phyloP scores from a whole-genome alignment of 2,888 invertebrate species.

The Toxonevra muliebris region DNA sequence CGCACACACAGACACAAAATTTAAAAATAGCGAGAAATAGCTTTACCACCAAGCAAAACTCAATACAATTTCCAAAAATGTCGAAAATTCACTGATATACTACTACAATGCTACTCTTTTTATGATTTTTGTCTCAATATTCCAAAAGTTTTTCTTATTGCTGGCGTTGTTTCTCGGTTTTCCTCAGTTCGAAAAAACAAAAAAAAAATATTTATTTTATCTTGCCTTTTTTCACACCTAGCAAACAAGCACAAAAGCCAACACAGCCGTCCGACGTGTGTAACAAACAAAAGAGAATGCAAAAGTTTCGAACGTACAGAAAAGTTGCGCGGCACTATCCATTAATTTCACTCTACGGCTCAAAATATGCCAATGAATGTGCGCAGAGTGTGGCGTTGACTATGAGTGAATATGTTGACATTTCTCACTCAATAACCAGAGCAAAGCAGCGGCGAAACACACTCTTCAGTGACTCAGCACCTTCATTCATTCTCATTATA shows the following conservation, averaged over 20 bases:
- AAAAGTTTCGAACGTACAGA: slow-evolving; percentile 38
- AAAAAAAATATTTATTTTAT: slow-evolving; percentile 11
- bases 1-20: not conserved
- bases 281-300: slow-evolving; percentile 40
- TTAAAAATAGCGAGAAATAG: slow-evolving; percentile 21
- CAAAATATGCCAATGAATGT: slow-evolving; percentile 36
- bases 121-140: too few relatives aligned
- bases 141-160: too few relatives aligned
- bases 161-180: too few relatives aligned
- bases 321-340: slow-evolving; percentile 25
- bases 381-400: slow-evolving; percentile 33
- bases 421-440: slow-evolving; percentile 7
- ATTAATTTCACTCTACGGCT: slow-evolving; percentile 36
- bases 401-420: slow-evolving; percentile 11
- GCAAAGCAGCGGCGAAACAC: slow-evolving; percentile 3
- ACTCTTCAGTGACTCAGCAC: slow-evolving; percentile 28
- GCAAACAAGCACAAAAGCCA: slow-evolving; percentile 30
- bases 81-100: slow-evolving; percentile 1
- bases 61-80: slow-evolving; percentile 12
- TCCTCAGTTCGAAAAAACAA: not conserved
- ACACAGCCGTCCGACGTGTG: slow-evolving; percentile 40
- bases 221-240: slow-evolving; percentile 8
- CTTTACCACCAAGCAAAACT: not conserved
- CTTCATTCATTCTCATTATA: slow-evolving; percentile 14
- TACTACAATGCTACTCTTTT: too few relatives aligned